Conservation (phyloP, 2,888 invertebrate species). For the Mylabris sibirica region DNA sequence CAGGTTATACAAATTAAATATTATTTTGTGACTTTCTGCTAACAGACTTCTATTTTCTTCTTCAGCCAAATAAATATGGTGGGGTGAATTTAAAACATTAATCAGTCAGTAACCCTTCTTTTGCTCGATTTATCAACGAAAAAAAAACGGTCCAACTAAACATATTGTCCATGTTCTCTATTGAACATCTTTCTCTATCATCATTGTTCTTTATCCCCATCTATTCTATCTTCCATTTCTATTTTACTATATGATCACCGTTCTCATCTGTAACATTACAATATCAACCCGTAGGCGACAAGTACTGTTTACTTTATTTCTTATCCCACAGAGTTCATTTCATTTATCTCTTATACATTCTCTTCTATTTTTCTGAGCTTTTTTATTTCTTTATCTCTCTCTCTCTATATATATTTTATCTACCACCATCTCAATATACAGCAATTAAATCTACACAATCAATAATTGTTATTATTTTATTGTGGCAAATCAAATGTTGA, state of each 20-base stretch:
- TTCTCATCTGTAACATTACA: constrained; percentile 52
- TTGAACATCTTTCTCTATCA: constrained; percentile 32
- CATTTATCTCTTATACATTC: constrained; percentile 49
- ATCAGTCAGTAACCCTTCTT: constrained; percentile 21
- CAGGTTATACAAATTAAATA: too few relatives aligned
- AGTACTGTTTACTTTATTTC: constrained; percentile 60
- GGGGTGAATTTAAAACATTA: background rate
- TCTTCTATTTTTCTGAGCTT: constrained; percentile 14
- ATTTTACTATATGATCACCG: constrained; percentile 17
- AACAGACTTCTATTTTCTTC: background rate
- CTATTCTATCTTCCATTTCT: background rate
- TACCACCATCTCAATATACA: too few relatives aligned
- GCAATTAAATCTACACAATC: background rate
- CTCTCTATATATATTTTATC: background rate
- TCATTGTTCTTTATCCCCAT: constrained; percentile 10
- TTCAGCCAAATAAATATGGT: background rate
- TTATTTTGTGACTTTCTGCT: background rate
- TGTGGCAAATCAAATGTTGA: background rate
- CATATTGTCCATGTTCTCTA: constrained; percentile 47
- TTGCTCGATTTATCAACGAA: constrained; percentile 39
- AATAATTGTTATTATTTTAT: background rate
- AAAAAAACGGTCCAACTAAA: constrained; percentile 46
- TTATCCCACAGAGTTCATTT: constrained; percentile 56
- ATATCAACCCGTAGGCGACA: constrained; percentile 56
- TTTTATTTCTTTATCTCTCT: background rate